Evolutionary conservation across 2,113 vertebrate genomes (phyloP), one percentile per base, ranked within the genome.

Genomic region (Menidia beryllina): DNA sequence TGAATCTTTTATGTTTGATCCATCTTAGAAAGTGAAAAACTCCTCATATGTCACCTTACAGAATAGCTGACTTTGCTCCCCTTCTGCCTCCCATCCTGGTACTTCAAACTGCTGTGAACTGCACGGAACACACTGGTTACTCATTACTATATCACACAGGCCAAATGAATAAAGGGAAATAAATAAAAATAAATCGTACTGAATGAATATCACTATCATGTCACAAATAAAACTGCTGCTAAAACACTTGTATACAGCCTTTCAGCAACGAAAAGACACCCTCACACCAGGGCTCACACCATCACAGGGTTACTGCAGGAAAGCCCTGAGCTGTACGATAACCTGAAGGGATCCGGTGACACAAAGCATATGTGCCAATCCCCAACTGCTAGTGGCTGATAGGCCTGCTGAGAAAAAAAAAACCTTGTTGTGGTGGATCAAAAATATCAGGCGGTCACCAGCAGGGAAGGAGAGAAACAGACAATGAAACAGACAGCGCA

Each of bases 371-470:
- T 86, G 86, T 85, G 86, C 71, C 63, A 82, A 79, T 61, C 70
- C 62, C 73, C 47, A 26, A 62, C 63, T 49, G 76, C 61, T 69
- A 47, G 43, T 81, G 60, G 55, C 30, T 84, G 83, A 86, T 81
- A 80, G 62, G 71, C 77, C 58, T 13, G 27, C 66, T 82, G 86
- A 81, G 86, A 72, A 62, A 70, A 87, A 86, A 34, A 34, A 87
- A 86, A 34, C 7, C 75, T 66, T 85, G 88, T 78, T 86, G 72
- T 87, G 86, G 85, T 88, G 86, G 75, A 89, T 88, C 84, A 80
- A 83, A 55, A 86, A 84, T 83, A 81, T 83, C 72, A 83, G 81
- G 64, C 71, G 61, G 54, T 57, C 74, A 73, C 73, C 60, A 27
- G 21, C 34, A 48, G 61, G 51, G 23, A 21, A n/a, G 15, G 51